phyloP scores from a whole-genome alignment of 1,140 invertebrate genomes.

The Drosophila teissieri region DNA sequence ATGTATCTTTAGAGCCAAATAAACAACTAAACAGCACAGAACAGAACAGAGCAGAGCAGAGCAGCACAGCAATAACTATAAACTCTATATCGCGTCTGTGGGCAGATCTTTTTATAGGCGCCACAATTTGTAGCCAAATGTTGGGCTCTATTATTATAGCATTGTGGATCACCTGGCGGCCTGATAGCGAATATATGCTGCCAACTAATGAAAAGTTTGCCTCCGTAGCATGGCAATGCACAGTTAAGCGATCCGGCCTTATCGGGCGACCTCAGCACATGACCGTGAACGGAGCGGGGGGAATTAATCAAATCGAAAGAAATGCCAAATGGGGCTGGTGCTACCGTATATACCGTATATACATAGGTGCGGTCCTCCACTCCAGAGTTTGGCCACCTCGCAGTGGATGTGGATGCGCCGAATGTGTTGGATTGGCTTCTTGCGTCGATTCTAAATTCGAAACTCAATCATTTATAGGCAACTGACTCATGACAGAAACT shows the following conservation, averaged over 20 bases:
- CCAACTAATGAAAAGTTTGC: constrained; percentile 30
- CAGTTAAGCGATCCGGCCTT: constrained; percentile 45
- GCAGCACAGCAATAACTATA: constrained; percentile 15
- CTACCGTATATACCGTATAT: not conserved
- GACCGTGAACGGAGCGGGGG: constrained; percentile 54
- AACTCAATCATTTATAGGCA: constrained; percentile 49
- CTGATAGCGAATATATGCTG: constrained; percentile 29
- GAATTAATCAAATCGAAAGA: constrained; percentile 62
- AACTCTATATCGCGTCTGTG: constrained; percentile 13
- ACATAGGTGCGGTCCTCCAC: constrained; percentile 31
- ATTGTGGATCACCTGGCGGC: constrained; percentile 19
- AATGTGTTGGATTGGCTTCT: constrained; percentile 8
- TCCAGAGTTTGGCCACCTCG: constrained; percentile 8
- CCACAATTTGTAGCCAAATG: constrained; percentile 18
- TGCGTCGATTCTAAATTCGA: constrained; percentile 23
- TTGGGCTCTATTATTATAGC: constrained; percentile 3
- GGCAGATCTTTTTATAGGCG: constrained; percentile 29
- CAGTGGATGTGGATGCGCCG: not conserved
- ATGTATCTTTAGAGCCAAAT: constrained; percentile 12
- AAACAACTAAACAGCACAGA: not conserved
- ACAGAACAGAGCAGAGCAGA: no score
- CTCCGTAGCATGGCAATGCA: constrained; percentile 43
- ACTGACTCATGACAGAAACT: constrained; percentile 77
- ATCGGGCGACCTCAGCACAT: constrained; percentile 63
- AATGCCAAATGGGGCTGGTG: constrained; percentile 13